Base-by-base conservation (phyloP, 2,113 vertebrate species). In the Collichthys lucidus region DNA sequence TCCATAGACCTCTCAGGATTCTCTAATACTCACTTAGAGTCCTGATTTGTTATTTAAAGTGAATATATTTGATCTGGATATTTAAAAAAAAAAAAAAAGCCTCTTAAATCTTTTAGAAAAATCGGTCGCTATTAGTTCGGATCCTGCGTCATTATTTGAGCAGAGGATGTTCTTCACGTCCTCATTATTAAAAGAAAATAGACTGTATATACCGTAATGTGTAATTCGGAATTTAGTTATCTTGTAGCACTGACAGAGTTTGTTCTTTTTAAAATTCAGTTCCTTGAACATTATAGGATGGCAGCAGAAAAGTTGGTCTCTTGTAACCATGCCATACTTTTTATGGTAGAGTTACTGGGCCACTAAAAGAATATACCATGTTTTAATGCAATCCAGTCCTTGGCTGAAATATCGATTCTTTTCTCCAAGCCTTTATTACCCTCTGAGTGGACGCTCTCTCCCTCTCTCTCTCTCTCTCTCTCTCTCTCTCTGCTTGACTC, bases 381-480 rank as follows among this genome's bases (percentile, higher is more conserved):
- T 76, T 86, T 80, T 53, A 76, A 74, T 84, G 74, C 71, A 47
- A 40, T 65, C 67, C 64, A 61, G 81, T 80, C 74, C 80, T 80
- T 80, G 75, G 55, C 86, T 86, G 67, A 76, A 80, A 84, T 90
- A 92, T 94, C 7, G 84, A 90, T 93, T 84, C 62, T 14, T 61
- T 63, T 90, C 22, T 70, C 74, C 0, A 46, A 61, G 42, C 42
- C 47, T 85, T 92, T 92, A 91, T 90, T 88, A 75, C 74, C 78
- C 79, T 74, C 46, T 72, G 55, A 73, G 50, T 87, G 80, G 80
- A 86, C 42, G 9, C 42, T 9, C 22, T 19, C 64, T 61, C 67
- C 52, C 20, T 9, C 40, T 44, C 40, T 8, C 22, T 19, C 64
- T 61, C 40, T 44, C 42, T 8, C 22, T 19, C 64, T 61, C 67